Percentiles rank a stretch among this genome's conserved stretches.
Evolutionary conservation across 2,888 invertebrate genomes (phyloP).

Genomic region (Hirtodrosophila cameraria): DNA sequence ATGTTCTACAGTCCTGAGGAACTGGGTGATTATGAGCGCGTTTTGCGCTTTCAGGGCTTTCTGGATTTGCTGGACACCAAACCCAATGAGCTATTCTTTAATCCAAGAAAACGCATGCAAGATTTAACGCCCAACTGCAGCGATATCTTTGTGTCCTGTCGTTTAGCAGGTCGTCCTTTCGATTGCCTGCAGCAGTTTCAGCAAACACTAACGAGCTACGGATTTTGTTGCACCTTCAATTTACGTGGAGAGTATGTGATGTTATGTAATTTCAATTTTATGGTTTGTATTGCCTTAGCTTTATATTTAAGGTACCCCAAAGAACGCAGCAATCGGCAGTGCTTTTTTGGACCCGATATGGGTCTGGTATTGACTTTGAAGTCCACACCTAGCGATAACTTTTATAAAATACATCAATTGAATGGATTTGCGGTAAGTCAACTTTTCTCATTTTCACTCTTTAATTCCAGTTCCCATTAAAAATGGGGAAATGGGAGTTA

Average conservation of each 20-base stretch:
- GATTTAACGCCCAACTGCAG: slow-evolving; percentile 83
- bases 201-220: slow-evolving; percentile 81
- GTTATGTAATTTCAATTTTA: no score
- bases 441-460: no score
- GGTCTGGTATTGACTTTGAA: slow-evolving; percentile 86
- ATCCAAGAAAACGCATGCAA: slow-evolving; percentile 67
- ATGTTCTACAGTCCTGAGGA: slow-evolving; percentile 64
- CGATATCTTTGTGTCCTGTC: slow-evolving; percentile 81
- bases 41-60: slow-evolving; percentile 76
- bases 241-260: slow-evolving; percentile 44
- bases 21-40: slow-evolving; percentile 55
- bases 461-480: no score
- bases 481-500: no score
- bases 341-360: slow-evolving; percentile 78
- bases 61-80: slow-evolving; percentile 74
- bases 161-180: slow-evolving; percentile 59
- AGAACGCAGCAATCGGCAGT: slow-evolving; percentile 34
- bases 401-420: slow-evolving; percentile 84
- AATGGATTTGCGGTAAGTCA: slow-evolving; percentile 86
- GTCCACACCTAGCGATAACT: slow-evolving; percentile 86
- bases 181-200: slow-evolving; percentile 76
- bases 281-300: no score
- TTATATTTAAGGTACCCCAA: slow-evolving; percentile 48
- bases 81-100: slow-evolving; percentile 73
- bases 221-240: slow-evolving; percentile 85